phyloP scores from a whole-genome alignment of 53 echinoderm and acorn worm genomes.

The Zoroaster sp. region DNA sequence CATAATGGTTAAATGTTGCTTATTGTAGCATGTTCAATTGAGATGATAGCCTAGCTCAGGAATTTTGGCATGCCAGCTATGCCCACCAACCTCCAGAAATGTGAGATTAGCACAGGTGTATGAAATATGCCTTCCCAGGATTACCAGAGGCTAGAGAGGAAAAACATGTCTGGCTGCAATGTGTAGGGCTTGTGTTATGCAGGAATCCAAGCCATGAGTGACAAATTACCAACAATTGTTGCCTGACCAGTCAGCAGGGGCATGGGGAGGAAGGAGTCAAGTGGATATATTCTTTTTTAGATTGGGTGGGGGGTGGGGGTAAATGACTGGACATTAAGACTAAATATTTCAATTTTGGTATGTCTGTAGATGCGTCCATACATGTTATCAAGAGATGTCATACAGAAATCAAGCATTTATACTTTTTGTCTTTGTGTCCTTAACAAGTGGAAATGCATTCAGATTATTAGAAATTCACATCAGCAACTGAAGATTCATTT shows the following conservation, averaged over 20 bases:
- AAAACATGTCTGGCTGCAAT: conserved; percentile 37
- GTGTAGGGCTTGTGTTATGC: neutral
- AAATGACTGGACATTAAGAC: too few relatives aligned
- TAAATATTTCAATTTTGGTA: too few relatives aligned
- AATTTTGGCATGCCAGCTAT: conserved; percentile 53
- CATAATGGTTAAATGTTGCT: too few relatives aligned
- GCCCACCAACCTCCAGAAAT: conserved; percentile 57
- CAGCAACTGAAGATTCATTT: too few relatives aligned
- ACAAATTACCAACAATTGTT: conserved; percentile 51
- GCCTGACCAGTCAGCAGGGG: conserved; percentile 1
- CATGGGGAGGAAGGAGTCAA: neutral
- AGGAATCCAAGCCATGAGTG: conserved; percentile 33
- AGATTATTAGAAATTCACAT: too few relatives aligned
- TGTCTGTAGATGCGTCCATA: neutral
- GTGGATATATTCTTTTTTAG: too few relatives aligned
- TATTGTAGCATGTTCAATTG: too few relatives aligned
- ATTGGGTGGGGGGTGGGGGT: neutral
- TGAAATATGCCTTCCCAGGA: conserved; percentile 12
- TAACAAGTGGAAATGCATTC: too few relatives aligned
- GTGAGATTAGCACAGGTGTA: conserved; percentile 49
- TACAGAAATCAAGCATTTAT: too few relatives aligned
- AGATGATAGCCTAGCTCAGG: conserved; percentile 7
- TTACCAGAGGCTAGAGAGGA: neutral
- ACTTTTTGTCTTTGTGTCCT: too few relatives aligned
- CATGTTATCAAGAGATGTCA: neutral